These are phyloP conservation scores for Erebia ligea DNA, from an alignment of 2,888 invertebrate genomes.

Conservation along the genomic window DNA sequence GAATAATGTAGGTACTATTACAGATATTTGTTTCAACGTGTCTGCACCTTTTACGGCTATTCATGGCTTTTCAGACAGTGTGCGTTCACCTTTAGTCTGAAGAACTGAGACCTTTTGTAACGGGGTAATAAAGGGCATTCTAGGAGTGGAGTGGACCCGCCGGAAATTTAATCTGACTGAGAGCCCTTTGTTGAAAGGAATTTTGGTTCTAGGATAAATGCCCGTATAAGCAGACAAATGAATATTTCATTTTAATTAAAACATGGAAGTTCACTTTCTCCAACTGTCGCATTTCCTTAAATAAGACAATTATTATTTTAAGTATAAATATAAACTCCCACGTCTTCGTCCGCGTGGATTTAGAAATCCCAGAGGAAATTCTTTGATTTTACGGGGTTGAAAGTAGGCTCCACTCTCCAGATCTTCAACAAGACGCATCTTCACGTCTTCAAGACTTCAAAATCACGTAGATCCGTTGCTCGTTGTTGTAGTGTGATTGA, in stretches of 20 bases:
- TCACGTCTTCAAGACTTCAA: too few species aligned
- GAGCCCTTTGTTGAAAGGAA: constrained; percentile 70
- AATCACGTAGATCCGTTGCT: too few species aligned
- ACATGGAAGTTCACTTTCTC: constrained; percentile 49
- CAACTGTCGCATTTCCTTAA: constrained; percentile 1
- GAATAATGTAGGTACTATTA: too few species aligned
- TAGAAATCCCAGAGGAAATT: too few species aligned
- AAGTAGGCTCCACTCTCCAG: too few species aligned
- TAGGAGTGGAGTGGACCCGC: constrained; percentile 74
- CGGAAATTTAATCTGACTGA: constrained; percentile 80
- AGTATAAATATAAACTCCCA: neutral
- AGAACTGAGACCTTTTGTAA: constrained; percentile 70
- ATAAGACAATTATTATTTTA: neutral
- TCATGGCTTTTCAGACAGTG: neutral
- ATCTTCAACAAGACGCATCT: too few species aligned
- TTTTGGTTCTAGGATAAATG: constrained; percentile 76
- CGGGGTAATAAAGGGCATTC: constrained; percentile 77
- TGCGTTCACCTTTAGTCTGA: constrained; percentile 55
- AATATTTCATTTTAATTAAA: constrained; percentile 79
- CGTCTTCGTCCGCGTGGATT: too few species aligned
- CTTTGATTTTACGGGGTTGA: too few species aligned
- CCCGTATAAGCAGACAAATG: constrained; percentile 62
- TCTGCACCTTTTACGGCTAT: neutral
- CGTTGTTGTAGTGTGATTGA: too few species aligned
- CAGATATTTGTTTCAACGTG: too few species aligned